Percentiles rank a stretch among this genome's conserved stretches.
phyloP scores from a whole-genome alignment of 2,113 vertebrate species.

The Oncorhynchus tshawytscha region DNA sequence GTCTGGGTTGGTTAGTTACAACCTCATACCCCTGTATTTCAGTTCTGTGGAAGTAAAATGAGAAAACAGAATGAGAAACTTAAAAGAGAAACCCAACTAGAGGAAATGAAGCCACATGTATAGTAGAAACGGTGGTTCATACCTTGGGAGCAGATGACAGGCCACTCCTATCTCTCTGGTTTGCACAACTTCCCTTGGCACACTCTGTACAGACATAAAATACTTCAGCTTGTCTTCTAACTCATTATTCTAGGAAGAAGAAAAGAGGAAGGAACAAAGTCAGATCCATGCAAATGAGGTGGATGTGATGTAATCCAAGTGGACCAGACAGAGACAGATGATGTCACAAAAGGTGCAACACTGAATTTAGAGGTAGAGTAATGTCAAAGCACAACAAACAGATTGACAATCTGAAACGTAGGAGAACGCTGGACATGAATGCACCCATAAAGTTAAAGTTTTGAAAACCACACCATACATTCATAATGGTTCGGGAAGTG shows the following conservation, averaged over 20 bases:
- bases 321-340: constrained; percentile 18
- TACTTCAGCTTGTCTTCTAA: constrained; percentile 95
- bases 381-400: constrained; percentile 7
- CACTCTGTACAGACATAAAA: constrained; percentile 83
- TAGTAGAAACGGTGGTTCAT: constrained; percentile 41
- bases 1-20: constrained; percentile 13
- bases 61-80: no score
- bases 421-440: background rate
- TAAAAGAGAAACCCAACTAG: no score
- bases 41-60: constrained; percentile 46
- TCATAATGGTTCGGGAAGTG: background rate
- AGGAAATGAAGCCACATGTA: background rate
- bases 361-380: constrained; percentile 27
- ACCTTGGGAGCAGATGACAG: constrained; percentile 87
- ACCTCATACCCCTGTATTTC: constrained; percentile 42
- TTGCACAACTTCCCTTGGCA: constrained; percentile 58
- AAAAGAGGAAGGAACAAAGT: constrained; percentile 67
- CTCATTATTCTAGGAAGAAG: constrained; percentile 90
- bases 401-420: background rate
- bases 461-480: constrained; percentile 27
- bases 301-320: background rate
- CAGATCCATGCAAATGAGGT: constrained; percentile 44
- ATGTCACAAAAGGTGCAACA: constrained; percentile 25
- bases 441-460: background rate
- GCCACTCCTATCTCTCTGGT: constrained; percentile 85